Evolutionary conservation across 2,888 invertebrate species (phyloP), one percentile per base, ranked within the genome.

Genomic region (Exocentrus adspersus): DNA sequence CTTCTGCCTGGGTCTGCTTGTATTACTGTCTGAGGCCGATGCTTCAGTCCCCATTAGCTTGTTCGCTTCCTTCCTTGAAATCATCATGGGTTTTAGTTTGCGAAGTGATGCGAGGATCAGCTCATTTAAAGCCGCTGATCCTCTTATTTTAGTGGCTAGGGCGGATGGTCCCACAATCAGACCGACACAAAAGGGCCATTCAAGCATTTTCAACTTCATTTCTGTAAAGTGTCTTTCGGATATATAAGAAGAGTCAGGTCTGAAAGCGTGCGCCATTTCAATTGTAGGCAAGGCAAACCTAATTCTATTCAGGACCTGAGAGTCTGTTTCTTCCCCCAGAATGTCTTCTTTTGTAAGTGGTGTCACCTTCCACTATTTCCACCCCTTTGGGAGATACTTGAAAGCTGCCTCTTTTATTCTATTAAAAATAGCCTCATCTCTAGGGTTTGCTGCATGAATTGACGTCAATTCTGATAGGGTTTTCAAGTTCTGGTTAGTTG

Each of bases 221-320:
- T 72, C 62, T n/a, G 64, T 20, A 54, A 53, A 74, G 4, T 43
- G 42, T 42, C 58, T 66, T 37, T 74, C 71, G 1, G 61, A 51
- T 2, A 72, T 16, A 16, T 14, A 10, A 1, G 12, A 10, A 9
- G 16, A n/a, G 2, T 52, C 56, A 10, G 72, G 71, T 2, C 62
- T 62, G 20, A 75, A 75, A 1, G 74, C 73, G 32, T 42, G 64
- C 5, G 62, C 68, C 32, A 75, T 19, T 1, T 46, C 72, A 0
- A 72, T 71, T 7, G 70, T 76, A 2, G 71, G 75, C 2, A 74
- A 53, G 0, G 71, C 74, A 46, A 73, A 75, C 21, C 73, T 65
- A 1, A 75, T 45, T 61, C 73, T 75, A 30, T 71, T 73, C n/a
- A 75, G 45, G 1, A 72, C 59, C 24, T 72, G 71, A 6, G 72